Evolutionary conservation across 2,113 vertebrate species (phyloP), one percentile per base, ranked within the genome.

Genomic region (Aythya baeri): DNA sequence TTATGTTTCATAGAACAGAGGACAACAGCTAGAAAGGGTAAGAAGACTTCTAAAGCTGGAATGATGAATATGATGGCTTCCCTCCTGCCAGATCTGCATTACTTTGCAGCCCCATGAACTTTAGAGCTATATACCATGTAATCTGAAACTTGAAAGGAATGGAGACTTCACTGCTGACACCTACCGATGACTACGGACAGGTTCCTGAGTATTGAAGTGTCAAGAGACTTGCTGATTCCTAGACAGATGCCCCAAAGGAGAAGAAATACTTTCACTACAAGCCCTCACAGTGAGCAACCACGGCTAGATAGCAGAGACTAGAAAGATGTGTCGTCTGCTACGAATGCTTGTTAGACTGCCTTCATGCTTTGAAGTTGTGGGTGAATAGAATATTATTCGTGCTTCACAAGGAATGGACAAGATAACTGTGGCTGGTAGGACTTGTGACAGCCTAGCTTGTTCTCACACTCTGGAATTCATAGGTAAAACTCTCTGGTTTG

Each of bases 1-100:
- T 88, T 88, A 70, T 71, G 65, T 96, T 95, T 92, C 84, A 91
- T 29, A 93, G 27, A 88, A 70, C 29, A 89, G 50, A 76, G 44
- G 83, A 86, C 38, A 97, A 63, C 36, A 91, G 82, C 50, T 77
- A 46, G 1, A 87, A 94, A 93, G 59, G 54, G 50, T 36, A 65
- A 65, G 86, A 88, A 58, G 70, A 91, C 41, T 57, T 89, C 52
- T 77, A n/a, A 86, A 91, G 93, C 81, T 58, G 79, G 32, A 83
- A 13, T 63, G 76, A 78, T 94, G 78, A 83, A 83, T 46, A 38
- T 34, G 74, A 94, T 93, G 54, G 86, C 85, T 97, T 52, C 81
- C 41, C 76, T 93, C 74, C 88, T 84, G 76, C 73, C 88, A 92
- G 62, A 62, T 5, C 83, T 79, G 80, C 36, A 52, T 73, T 80